Percentiles rank a stretch among this genome's conserved stretches.
Conservation (phyloP, 2,888 invertebrate genomes). For the Drosophila mulleri region DNA sequence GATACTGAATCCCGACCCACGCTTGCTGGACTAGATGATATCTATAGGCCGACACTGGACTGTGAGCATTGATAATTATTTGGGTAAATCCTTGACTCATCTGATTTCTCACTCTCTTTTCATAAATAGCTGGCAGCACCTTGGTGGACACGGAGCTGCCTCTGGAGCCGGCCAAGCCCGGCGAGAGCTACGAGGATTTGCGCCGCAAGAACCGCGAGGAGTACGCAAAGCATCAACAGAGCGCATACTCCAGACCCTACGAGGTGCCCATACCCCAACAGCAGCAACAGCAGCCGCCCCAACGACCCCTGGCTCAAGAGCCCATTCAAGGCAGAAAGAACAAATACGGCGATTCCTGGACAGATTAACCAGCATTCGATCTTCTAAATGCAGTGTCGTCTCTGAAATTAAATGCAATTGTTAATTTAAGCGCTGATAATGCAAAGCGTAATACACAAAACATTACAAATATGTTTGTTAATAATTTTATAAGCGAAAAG, state of each 20-base stretch:
- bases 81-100: not conserved
- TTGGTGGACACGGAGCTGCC: conserved; percentile 85
- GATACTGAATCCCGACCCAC: conserved; percentile 88
- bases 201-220: conserved; percentile 90
- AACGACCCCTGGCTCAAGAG: conserved; percentile 29
- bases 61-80: conserved; percentile 79
- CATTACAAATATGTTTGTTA: conserved; percentile 2
- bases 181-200: conserved; percentile 90
- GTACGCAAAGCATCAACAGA: conserved; percentile 84
- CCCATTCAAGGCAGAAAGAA: conserved; percentile 66
- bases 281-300: conserved; percentile 46
- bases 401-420: conserved; percentile 6
- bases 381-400: conserved; percentile 8
- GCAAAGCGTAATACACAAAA: conserved; percentile 29
- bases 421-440: conserved; percentile 44
- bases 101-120: not conserved
- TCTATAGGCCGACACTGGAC: conserved; percentile 86
- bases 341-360: conserved; percentile 84
- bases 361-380: conserved; percentile 61
- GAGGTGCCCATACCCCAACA: conserved; percentile 63
- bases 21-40: conserved; percentile 87
- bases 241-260: conserved; percentile 69
- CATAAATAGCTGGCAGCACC: conserved; percentile 63
- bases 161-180: conserved; percentile 84
- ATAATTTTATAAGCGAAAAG: conserved; percentile 3